A percentile compares a stretch with the other conserved stretches of the same genome.
Evolutionary conservation across 2,888 invertebrate genomes (phyloP).

Genomic region (Diarsia mendica): DNA sequence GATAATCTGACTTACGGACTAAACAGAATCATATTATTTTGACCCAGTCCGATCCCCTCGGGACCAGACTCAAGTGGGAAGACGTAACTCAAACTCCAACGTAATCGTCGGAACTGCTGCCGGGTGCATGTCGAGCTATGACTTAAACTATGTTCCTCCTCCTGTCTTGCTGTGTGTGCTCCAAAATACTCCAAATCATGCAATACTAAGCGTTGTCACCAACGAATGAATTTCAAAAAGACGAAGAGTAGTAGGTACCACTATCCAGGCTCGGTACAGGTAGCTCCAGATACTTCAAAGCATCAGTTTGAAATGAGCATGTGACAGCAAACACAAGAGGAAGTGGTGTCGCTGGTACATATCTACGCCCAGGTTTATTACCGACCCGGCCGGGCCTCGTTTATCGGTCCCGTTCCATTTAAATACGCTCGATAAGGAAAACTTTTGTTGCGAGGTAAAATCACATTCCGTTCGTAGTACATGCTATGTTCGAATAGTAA

Average conservation of each 20-base stretch:
- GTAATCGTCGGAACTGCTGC: no score
- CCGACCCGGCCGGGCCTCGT: slow-evolving; percentile 73
- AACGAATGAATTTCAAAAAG: no score
- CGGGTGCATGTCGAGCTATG: no score
- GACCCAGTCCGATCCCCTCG: no score
- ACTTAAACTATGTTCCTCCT: no score
- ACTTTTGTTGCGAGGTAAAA: slow-evolving; percentile 76
- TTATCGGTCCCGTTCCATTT: slow-evolving; percentile 78
- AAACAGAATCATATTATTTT: no score
- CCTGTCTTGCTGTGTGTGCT: no score
- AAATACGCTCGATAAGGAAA: slow-evolving; percentile 75
- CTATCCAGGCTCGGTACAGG: neutral
- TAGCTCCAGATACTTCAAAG: neutral
- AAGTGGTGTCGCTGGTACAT: slow-evolving; percentile 65
- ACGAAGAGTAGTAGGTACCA: no score
- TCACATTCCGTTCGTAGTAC: slow-evolving; percentile 60
- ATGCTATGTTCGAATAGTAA: slow-evolving; percentile 49
- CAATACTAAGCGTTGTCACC: no score
- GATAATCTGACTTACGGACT: no score
- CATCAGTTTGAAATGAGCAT: slow-evolving; percentile 19
- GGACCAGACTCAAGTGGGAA: no score
- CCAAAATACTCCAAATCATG: neutral
- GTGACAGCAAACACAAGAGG: slow-evolving; percentile 51
- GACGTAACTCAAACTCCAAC: no score
- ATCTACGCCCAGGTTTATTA: slow-evolving; percentile 69